Evolutionary conservation across 2,113 vertebrate species (phyloP).

Genomic region (Entosphenus tridentatus): DNA sequence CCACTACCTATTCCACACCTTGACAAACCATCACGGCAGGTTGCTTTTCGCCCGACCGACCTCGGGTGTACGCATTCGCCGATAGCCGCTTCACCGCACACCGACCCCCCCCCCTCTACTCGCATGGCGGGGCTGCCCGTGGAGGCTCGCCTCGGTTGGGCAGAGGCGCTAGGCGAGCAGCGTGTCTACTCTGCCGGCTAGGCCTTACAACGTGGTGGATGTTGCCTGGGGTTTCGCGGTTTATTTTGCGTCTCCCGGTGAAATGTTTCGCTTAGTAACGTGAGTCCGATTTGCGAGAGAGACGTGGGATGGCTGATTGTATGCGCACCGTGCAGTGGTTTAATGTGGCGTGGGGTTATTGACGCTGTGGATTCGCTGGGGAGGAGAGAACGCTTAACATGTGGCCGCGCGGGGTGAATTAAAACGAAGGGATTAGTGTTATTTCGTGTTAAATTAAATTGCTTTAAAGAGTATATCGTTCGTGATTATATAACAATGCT

Average conservation of each 20-base stretch:
- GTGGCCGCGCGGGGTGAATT: no score
- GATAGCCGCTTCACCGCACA: background rate
- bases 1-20: background rate
- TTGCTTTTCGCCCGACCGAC: background rate
- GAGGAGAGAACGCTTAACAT: no score
- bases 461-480: no score
- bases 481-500: no score
- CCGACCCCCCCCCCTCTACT: background rate
- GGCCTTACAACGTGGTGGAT: background rate
- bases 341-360: no score
- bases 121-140: background rate
- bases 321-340: background rate
- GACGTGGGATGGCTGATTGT: background rate
- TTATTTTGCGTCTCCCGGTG: background rate
- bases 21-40: no score
- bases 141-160: background rate
- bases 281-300: background rate
- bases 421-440: no score
- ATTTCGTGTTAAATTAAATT: no score
- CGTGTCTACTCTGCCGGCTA: background rate
- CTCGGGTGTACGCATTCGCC: background rate
- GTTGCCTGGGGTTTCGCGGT: background rate
- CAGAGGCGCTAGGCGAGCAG: background rate
- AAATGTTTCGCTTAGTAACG: background rate
- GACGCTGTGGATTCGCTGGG: no score